A percentile compares a stretch with the other conserved stretches of the same genome.
phyloP scores from a whole-genome alignment of 2,797 vertebrate species.

The Acanthurus tractus region DNA sequence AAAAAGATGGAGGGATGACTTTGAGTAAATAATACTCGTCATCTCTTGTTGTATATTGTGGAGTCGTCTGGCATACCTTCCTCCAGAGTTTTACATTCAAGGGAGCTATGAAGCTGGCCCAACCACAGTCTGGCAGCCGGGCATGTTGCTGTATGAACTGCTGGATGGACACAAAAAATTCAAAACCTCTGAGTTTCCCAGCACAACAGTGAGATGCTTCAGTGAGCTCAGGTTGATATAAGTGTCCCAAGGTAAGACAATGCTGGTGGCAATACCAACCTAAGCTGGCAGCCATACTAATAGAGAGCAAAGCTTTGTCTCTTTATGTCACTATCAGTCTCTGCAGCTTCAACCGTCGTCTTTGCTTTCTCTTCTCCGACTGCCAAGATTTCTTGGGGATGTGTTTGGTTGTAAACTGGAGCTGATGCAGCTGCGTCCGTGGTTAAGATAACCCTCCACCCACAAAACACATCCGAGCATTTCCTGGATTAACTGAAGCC shows the following conservation, averaged over 20 bases:
- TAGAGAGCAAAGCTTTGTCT: not conserved
- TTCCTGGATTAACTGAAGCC: no score
- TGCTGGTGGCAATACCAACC: not conserved
- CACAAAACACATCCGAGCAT: no score
- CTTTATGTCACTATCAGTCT: not conserved
- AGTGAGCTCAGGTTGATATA: not conserved
- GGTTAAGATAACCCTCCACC: not conserved
- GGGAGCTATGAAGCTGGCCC: not conserved
- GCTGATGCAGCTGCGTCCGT: conserved; percentile 2
- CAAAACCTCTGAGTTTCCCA: not conserved
- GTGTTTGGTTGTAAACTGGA: conserved; percentile 6
- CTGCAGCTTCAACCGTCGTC: not conserved
- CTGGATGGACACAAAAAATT: not conserved
- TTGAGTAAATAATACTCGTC: no score
- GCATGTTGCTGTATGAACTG: not conserved
- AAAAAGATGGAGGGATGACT: not conserved
- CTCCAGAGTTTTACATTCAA: not conserved
- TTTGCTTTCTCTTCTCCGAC: not conserved
- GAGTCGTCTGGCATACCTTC: not conserved
- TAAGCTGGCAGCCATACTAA: not conserved
- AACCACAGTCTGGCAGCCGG: conserved; percentile 39
- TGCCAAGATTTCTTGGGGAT: not conserved
- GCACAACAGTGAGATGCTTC: no score
- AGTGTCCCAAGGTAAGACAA: not conserved
- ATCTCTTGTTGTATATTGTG: not conserved